These are phyloP conservation scores for Cavia aperea DNA, from an alignment of 2,113 vertebrate genomes.

Conservation along the genomic window DNA sequence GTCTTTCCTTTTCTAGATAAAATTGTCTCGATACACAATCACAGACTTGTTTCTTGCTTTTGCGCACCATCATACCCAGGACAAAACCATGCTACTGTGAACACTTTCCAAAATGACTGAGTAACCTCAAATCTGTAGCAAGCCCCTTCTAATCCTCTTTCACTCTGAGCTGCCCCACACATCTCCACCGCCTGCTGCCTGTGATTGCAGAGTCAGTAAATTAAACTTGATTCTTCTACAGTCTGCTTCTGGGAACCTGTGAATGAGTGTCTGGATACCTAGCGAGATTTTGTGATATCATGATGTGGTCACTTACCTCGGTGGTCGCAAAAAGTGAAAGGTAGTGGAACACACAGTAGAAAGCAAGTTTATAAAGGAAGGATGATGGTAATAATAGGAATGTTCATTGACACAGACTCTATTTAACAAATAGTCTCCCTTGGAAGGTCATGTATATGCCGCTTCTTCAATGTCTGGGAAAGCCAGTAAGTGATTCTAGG, in stretches of 20 bases:
- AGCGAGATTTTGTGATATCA: neutral
- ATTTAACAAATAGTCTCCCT: neutral
- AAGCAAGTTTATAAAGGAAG: neutral
- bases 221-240: neutral
- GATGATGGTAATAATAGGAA: neutral
- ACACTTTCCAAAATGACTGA: neutral
- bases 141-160: neutral
- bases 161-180: neutral
- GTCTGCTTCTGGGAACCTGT: neutral
- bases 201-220: neutral
- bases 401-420: neutral
- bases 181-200: neutral
- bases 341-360: neutral
- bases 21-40: neutral
- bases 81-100: neutral
- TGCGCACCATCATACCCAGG: neutral
- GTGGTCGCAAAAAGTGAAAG: slow-evolving; percentile 16
- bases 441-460: neutral
- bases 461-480: neutral
- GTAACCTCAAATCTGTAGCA: neutral
- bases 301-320: neutral
- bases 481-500: neutral
- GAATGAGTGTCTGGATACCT: neutral
- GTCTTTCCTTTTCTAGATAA: neutral
- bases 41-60: neutral